A percentile compares a stretch with the other conserved stretches of the same genome.
Evolutionary conservation across 2,797 vertebrate species (phyloP).

Genomic region (Neopelma chrysocephalum): DNA sequence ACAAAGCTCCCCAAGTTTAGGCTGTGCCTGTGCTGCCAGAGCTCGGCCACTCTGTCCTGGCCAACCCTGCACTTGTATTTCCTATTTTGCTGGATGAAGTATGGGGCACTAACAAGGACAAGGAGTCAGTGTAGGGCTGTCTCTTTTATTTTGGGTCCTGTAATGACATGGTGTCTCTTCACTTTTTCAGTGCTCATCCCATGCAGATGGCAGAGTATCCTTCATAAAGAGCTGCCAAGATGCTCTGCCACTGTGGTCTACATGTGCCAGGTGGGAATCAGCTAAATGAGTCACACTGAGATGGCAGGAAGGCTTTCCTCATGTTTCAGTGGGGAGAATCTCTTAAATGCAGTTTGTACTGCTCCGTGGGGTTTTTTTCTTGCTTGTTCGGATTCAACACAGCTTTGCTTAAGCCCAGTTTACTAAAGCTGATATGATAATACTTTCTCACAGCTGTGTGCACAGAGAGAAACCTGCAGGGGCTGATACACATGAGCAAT

Average conservation of each 20-base stretch:
- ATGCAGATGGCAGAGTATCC: neutral
- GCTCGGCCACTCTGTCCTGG: neutral
- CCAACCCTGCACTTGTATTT: neutral
- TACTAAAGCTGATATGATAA: neutral
- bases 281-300: neutral
- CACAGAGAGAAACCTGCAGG: neutral
- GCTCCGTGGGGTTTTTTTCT: neutral
- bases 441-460: fast-evolving
- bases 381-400: neutral
- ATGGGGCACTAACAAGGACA: neutral
- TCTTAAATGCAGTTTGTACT: neutral
- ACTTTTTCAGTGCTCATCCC: neutral
- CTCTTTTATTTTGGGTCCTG: neutral
- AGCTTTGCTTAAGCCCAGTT: neutral
- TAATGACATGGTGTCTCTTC: neutral
- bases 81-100: neutral
- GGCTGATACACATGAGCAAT: neutral
- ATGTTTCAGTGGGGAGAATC: neutral
- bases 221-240: neutral
- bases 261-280: neutral
- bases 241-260: neutral
- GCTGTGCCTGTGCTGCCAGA: neutral
- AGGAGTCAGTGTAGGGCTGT: neutral
- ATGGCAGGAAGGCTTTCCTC: neutral
- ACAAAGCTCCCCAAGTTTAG: neutral